Conservation (phyloP, 2,113 vertebrate species). For the Hepsetus odoe region DNA sequence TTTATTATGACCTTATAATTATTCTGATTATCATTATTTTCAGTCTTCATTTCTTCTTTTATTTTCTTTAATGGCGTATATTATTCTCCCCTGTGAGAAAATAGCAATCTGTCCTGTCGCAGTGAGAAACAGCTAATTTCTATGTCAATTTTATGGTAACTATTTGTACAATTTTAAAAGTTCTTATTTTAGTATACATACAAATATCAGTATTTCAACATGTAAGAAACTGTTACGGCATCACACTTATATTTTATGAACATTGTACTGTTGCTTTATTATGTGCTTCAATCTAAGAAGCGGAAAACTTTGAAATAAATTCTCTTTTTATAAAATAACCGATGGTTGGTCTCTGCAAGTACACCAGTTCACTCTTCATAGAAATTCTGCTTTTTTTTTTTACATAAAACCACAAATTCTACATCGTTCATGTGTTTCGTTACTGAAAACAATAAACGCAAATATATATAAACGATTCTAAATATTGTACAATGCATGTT, state of each 20-base stretch:
- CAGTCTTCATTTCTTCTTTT: slow-evolving; percentile 52
- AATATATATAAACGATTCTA: no score
- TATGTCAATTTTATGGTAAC: slow-evolving; percentile 99
- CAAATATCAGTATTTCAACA: slow-evolving; percentile 99
- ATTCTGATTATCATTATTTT: slow-evolving; percentile 70
- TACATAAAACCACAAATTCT: background rate
- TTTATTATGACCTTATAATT: slow-evolving; percentile 57
- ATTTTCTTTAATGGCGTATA: slow-evolving; percentile 75
- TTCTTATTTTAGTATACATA: slow-evolving; percentile 99
- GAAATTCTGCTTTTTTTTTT: background rate
- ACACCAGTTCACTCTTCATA: no score
- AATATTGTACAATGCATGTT: no score
- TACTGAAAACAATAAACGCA: no score
- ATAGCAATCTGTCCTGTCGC: slow-evolving; percentile 89
- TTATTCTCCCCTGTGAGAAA: slow-evolving; percentile 88
- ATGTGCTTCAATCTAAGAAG: slow-evolving; percentile 99
- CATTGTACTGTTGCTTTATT: slow-evolving; percentile 99
- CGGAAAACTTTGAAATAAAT: slow-evolving; percentile 96
- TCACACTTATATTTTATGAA: slow-evolving; percentile 99
- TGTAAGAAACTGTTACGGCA: slow-evolving; percentile 96
- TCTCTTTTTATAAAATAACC: slow-evolving; percentile 83
- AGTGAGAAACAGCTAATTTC: slow-evolving; percentile 91
- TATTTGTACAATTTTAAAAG: slow-evolving; percentile 99
- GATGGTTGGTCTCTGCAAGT: background rate
- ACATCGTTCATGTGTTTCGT: no score